Evolutionary conservation across 1,140 invertebrate species (phyloP), one percentile per base, ranked within the genome.

Genomic region (Aphelinus certus): DNA sequence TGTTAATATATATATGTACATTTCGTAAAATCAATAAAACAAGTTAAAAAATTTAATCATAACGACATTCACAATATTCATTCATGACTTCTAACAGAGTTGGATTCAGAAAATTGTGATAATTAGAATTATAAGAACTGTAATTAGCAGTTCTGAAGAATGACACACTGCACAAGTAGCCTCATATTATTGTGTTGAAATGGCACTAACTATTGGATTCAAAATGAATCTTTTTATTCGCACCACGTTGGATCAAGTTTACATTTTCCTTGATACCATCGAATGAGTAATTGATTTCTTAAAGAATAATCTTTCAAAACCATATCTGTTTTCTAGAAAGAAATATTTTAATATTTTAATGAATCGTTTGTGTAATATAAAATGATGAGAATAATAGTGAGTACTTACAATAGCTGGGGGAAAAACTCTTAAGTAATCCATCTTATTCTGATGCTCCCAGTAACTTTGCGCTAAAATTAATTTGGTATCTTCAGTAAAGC

Each of bases 221-320:
- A n/a, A 10, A 56, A 2, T 49, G 42, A 47, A 4, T 4, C 26
- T 55, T 77, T 73, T 81, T 61, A 86, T 80, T 79, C 87, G 79
- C 95, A 96, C 93, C 94, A 96, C 42, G 90, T 88, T 42, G 81
- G 65, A 83, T 96, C 94, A 64, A 90, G 80, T 73, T 92, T 87
- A 83, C 95, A 97, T 87, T 96, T 96, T 49, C 94, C 95, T 86
- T 93, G 90, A 81, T 94, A 95, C 95, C 95, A 97, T 76, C 91
- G 83, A 72, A 92, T 89, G 79, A 95, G 91, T 48, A 95, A 83
- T 81, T 91, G 89, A 85, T 94, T 94, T 77, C 88, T 88, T 70
- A 89, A 81, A 42, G 90, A 89, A 57, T 91, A 89, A 51, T 89
- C 82, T 57, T 89, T 87, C 45, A 89, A 77, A 76, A 87, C 81